Evolutionary conservation across 1,140 invertebrate genomes (phyloP), one percentile per base, ranked within the genome.

Genomic region (Drosophila punjabiensis): DNA sequence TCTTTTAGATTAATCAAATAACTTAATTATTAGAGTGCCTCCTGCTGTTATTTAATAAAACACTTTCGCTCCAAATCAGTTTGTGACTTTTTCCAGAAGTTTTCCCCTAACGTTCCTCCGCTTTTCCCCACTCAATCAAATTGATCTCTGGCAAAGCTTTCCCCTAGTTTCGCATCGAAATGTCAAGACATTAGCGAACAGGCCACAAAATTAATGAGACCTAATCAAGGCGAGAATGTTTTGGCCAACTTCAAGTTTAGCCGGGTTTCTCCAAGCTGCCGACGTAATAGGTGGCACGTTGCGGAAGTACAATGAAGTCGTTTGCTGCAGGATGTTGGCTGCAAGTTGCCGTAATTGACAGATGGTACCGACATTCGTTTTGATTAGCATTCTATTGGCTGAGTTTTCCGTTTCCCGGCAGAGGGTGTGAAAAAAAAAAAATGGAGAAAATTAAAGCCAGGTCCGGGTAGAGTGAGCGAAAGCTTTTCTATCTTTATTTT

Each of bases 201-300:
- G 77, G 62, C 68, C 69, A 66, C 50, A 50, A 78, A 75, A 79
- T 81, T 73, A 88, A 88, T 85, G 85, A 66, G 69, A 52, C 39
- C 62, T 88, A 88, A 88, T 84, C 85, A 84, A 55, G 77, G 73
- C 50, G 79, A 89, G 76, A 89, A 81, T 88, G 77, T 81, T 76
- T 76, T 88, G 60, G 55, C 75, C 55, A 59, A 63, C 39, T 77
- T 78, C 65, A 33, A 62, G 69, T 67, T 70, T 71, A 55, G 60
- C 48, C 69, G 76, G 70, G 60, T 73, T 80, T 77, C 64, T 47
- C 58, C 77, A 37, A 63, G 68, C 48, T 71, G 85, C 68, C 79
- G 7, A 59, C 62, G 35, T 88, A 89, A 89, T 89, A 78, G 73
- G 63, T 48, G 75, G 80, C 70, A 80, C 84, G 76, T 87, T 73